These are phyloP conservation scores for Thereva unica DNA, from an alignment of 2,888 invertebrate genomes.

Conservation along the genomic window DNA sequence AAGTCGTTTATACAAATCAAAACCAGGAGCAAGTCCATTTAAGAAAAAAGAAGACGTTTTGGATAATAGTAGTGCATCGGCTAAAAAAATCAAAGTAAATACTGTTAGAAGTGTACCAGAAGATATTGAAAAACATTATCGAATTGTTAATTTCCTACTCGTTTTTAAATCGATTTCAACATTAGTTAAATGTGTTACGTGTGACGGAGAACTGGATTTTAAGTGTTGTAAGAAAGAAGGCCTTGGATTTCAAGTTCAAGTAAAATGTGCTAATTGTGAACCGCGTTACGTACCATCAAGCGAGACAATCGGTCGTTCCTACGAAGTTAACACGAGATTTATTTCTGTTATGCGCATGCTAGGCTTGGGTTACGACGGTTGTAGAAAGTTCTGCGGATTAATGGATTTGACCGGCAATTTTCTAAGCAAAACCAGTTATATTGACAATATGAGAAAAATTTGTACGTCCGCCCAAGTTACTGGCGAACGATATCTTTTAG, in stretches of 20 bases:
- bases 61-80: neutral
- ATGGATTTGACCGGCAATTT: too few species aligned
- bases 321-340: too few species aligned
- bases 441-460: too few species aligned
- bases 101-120: neutral
- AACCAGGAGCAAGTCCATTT: too few species aligned
- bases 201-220: neutral
- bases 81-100: too few species aligned
- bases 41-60: neutral
- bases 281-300: slow-evolving; percentile 14
- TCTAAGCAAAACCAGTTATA: too few species aligned
- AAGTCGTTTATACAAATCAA: neutral
- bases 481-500: slow-evolving; percentile 40
- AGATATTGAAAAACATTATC: neutral
- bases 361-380: too few species aligned
- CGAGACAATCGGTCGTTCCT: too few species aligned
- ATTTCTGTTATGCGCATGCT: too few species aligned
- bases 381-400: too few species aligned
- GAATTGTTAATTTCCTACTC: neutral
- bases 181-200: too few species aligned
- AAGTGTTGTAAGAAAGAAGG: slow-evolving; percentile 12
- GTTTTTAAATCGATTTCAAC: neutral
- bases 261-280: slow-evolving; percentile 3
- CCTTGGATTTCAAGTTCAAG: slow-evolving; percentile 14
- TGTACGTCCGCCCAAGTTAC: too few species aligned